phyloP scores from a whole-genome alignment of 2,113 vertebrate species.

The Eublepharis macularius region DNA sequence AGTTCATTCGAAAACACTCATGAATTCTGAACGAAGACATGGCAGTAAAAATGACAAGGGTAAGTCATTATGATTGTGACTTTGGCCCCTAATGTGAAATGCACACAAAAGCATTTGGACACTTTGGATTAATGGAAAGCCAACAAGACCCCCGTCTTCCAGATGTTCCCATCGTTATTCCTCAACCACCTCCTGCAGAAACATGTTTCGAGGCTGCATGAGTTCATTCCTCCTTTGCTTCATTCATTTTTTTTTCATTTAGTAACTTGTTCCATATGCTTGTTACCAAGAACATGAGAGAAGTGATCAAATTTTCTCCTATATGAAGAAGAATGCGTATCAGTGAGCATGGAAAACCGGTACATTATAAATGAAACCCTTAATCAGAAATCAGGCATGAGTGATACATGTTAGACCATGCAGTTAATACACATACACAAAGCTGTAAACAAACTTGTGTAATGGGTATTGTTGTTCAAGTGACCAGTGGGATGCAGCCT shows the following conservation, averaged over 20 bases:
- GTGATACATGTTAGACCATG: conserved; percentile 60
- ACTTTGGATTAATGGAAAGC: conserved; percentile 33
- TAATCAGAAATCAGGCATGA: conserved; percentile 45
- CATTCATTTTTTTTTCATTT: conserved; percentile 6
- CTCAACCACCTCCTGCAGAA: neutral
- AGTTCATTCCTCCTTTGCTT: conserved; percentile 18
- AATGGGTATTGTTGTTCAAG: conserved; percentile 57
- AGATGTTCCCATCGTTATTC: conserved; percentile 12
- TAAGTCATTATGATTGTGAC: conserved; percentile 70
- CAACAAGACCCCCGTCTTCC: conserved; percentile 25
- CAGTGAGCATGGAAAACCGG: conserved; percentile 40
- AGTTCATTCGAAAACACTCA: conserved; percentile 67
- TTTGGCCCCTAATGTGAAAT: conserved; percentile 65
- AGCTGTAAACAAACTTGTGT: conserved; percentile 63
- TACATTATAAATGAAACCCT: conserved; percentile 55
- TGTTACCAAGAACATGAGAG: conserved; percentile 19
- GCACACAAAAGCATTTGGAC: conserved; percentile 36
- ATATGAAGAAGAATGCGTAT: conserved; percentile 31
- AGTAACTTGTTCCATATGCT: conserved; percentile 50
- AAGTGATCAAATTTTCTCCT: neutral
- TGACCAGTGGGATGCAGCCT: conserved; percentile 39
- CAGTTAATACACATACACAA: conserved; percentile 47
- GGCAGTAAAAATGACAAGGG: conserved; percentile 67
- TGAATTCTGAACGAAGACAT: conserved; percentile 62
- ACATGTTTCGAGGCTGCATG: conserved; percentile 1